Conservation (phyloP, 2,888 invertebrate genomes). For the Torymus auratus region DNA sequence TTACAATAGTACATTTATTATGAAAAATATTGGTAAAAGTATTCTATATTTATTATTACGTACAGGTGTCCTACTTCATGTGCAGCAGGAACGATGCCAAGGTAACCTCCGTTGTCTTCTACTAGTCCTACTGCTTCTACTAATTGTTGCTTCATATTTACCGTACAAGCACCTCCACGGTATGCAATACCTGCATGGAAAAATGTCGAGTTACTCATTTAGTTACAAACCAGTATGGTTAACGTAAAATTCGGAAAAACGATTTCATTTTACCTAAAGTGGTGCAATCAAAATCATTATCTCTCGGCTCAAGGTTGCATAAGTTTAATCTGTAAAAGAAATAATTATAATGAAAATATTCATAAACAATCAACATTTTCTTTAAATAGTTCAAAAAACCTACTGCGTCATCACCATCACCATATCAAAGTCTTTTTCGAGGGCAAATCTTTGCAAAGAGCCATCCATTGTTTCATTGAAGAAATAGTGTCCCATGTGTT, state of each 20-base stretch:
- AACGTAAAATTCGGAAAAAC: background rate
- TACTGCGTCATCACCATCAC: slow-evolving; percentile 68
- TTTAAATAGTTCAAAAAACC: background rate
- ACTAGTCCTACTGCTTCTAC: slow-evolving; percentile 69
- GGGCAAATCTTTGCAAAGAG: slow-evolving; percentile 62
- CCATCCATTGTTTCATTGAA: slow-evolving; percentile 61
- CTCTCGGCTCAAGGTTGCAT: slow-evolving; percentile 62
- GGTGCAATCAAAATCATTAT: slow-evolving; percentile 59
- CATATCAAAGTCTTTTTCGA: slow-evolving; percentile 65
- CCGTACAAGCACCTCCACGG: slow-evolving; percentile 68
- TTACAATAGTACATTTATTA: too few relatives aligned
- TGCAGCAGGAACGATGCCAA: slow-evolving; percentile 68
- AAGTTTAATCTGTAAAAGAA: slow-evolving; percentile 63
- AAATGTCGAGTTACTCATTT: background rate
- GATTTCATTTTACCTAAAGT: slow-evolving; percentile 64
- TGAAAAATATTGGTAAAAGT: too few relatives aligned
- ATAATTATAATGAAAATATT: background rate
- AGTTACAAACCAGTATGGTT: background rate
- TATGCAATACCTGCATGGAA: slow-evolving; percentile 66
- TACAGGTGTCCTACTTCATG: slow-evolving; percentile 73
- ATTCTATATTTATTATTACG: slow-evolving; percentile 49
- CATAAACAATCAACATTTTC: background rate
- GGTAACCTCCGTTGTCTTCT: slow-evolving; percentile 72
- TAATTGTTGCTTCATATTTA: slow-evolving; percentile 59
- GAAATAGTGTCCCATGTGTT: slow-evolving; percentile 66